These are phyloP conservation scores for Amazona vittata DNA, from an alignment of 2,113 vertebrate genomes.

Conservation along the genomic window DNA sequence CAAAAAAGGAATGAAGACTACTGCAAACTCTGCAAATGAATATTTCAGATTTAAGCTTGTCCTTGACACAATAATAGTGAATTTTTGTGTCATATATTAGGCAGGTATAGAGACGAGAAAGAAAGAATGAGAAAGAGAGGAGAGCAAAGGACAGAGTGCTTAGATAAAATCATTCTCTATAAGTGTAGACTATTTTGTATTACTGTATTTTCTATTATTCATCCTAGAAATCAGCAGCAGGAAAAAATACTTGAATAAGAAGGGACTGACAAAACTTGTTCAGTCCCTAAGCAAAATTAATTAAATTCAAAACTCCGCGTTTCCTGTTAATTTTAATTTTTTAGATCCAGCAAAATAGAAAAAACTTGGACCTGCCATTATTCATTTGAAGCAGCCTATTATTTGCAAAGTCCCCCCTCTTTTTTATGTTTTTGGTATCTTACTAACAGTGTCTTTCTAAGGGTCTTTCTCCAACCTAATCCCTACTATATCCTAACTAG, in stretches of 20 bases:
- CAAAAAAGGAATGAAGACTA: background rate
- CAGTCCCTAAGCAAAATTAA: background rate
- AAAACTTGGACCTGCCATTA: background rate
- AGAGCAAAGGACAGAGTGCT: background rate
- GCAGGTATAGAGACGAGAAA: background rate
- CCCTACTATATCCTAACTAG: background rate
- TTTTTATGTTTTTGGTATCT: background rate
- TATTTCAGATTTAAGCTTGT: background rate
- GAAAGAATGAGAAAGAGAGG: background rate
- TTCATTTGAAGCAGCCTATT: background rate
- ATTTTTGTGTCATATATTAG: background rate
- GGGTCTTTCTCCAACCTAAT: background rate
- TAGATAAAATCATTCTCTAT: background rate
- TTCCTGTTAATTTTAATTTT: background rate
- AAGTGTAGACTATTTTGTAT: background rate
- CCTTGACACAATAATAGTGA: background rate
- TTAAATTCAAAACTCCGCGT: background rate
- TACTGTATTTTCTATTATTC: background rate
- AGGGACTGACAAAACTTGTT: background rate
- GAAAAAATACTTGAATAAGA: background rate
- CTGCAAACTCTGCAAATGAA: background rate
- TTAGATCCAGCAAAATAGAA: background rate
- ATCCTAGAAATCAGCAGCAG: background rate
- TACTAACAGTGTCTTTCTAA: background rate
- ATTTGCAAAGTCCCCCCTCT: fast-evolving